Conservation (phyloP, 2,797 vertebrate species). For the Falco novaeseelandiae region DNA sequence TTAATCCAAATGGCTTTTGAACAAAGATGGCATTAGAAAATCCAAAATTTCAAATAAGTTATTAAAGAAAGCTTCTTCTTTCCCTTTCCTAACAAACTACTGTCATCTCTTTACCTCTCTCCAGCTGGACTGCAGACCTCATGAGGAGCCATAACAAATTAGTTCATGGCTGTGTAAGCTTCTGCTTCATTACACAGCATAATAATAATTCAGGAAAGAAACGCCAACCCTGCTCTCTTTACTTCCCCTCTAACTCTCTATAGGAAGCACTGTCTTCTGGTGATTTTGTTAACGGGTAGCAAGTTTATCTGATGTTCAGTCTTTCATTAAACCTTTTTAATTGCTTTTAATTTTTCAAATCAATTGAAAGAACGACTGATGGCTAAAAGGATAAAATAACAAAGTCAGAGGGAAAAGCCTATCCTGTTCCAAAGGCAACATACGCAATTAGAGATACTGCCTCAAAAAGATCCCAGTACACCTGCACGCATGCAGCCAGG, state of each 20-base stretch:
- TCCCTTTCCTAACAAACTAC: not conserved
- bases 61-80: constrained; percentile 3
- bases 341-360: constrained; percentile 56
- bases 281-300: constrained; percentile 25
- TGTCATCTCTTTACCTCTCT: constrained; percentile 36
- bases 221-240: not conserved
- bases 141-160: constrained; percentile 65
- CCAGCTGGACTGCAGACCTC: constrained; percentile 59
- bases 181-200: constrained; percentile 71
- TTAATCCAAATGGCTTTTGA: constrained; percentile 12
- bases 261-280: constrained; percentile 15
- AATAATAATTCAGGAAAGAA: constrained; percentile 55
- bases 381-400: not conserved
- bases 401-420: not conserved
- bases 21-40: constrained; percentile 16
- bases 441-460: not conserved
- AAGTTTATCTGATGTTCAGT: constrained; percentile 22
- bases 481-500: not conserved
- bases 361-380: not conserved
- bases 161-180: constrained; percentile 65
- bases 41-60: not conserved
- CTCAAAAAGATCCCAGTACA: not conserved
- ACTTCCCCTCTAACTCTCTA: constrained; percentile 2
- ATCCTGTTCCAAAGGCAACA: not conserved
- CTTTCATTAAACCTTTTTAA: constrained; percentile 50